A percentile compares a stretch with the other conserved stretches of the same genome.
phyloP scores from a whole-genome alignment of 2,888 invertebrate genomes.

The Plagodis dolabraria region DNA sequence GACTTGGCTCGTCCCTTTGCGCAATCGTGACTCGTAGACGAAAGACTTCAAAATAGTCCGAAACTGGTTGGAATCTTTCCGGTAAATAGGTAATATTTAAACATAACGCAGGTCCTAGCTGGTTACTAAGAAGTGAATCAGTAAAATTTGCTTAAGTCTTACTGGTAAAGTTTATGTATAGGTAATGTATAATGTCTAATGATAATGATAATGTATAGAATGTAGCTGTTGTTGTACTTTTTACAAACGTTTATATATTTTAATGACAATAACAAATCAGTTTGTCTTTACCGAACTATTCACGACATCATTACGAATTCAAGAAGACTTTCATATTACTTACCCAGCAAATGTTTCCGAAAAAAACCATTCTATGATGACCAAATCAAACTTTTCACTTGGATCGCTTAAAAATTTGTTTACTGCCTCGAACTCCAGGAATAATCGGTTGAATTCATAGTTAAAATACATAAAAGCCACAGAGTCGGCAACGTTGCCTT shows the following conservation, averaged over 20 bases:
- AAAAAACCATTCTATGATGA: constrained; percentile 65
- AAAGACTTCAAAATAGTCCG: too few relatives aligned
- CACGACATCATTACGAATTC: neutral
- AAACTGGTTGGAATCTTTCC: too few relatives aligned
- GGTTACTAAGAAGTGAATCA: too few relatives aligned
- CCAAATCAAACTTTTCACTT: constrained; percentile 58
- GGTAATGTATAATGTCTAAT: too few relatives aligned
- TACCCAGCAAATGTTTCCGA: constrained; percentile 48
- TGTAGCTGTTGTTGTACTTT: too few relatives aligned
- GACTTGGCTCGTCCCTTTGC: too few relatives aligned
- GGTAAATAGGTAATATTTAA: too few relatives aligned
- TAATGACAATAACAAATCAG: neutral
- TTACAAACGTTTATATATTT: neutral
- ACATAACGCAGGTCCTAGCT: too few relatives aligned
- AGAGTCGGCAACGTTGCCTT: constrained; percentile 48
- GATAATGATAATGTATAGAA: too few relatives aligned
- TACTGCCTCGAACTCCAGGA: constrained; percentile 48
- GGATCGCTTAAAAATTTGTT: constrained; percentile 52
- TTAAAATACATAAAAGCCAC: constrained; percentile 46
- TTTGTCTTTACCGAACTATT: neutral
- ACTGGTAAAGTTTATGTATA: too few relatives aligned
- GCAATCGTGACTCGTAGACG: too few relatives aligned
- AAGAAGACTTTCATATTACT: constrained; percentile 5
- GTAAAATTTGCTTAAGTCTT: too few relatives aligned
- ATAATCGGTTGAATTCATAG: constrained; percentile 44